Evolutionary conservation across 1,140 invertebrate species (phyloP).

Genomic region (Dermatophagoides farinae): DNA sequence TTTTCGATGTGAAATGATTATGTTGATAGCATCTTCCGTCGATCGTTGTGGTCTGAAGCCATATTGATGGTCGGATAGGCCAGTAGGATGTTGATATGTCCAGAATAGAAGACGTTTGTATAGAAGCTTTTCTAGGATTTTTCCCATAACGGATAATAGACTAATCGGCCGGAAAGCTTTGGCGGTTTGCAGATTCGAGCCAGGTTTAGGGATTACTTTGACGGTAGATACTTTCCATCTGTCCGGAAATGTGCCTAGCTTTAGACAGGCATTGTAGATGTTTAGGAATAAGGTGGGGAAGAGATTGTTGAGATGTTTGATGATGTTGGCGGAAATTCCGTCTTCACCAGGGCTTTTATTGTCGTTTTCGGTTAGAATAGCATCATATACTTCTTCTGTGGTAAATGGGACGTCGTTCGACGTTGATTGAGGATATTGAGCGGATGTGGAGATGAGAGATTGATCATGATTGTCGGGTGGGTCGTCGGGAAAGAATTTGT

Average conservation of each 20-base stretch:
- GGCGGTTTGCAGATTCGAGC: neutral
- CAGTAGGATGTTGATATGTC: neutral
- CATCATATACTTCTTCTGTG: neutral
- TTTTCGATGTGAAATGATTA: neutral
- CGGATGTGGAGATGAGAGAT: neutral
- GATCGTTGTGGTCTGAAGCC: constrained; percentile 8
- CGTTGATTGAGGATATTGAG: neutral
- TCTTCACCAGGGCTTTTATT: constrained; percentile 6
- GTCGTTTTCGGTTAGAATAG: neutral
- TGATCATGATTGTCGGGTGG: neutral
- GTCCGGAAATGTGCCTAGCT: neutral
- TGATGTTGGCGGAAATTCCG: constrained; percentile 4
- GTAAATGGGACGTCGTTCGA: neutral
- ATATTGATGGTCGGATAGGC: constrained; percentile 10
- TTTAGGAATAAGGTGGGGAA: neutral
- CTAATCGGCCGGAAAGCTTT: constrained; percentile 10
- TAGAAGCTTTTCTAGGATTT: constrained; percentile 11
- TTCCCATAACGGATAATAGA: constrained; percentile 9
- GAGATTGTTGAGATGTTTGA: neutral
- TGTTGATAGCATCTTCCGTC: neutral
- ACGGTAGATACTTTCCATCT: neutral
- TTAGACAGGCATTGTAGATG: constrained; percentile 5
- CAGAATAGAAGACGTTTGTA: neutral
- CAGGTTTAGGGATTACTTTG: constrained; percentile 9
- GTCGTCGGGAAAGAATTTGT: neutral